A percentile compares a stretch with the other conserved stretches of the same genome.
These are phyloP conservation scores for Nineta flava DNA, from an alignment of 2,888 invertebrate species.

Conservation along the genomic window DNA sequence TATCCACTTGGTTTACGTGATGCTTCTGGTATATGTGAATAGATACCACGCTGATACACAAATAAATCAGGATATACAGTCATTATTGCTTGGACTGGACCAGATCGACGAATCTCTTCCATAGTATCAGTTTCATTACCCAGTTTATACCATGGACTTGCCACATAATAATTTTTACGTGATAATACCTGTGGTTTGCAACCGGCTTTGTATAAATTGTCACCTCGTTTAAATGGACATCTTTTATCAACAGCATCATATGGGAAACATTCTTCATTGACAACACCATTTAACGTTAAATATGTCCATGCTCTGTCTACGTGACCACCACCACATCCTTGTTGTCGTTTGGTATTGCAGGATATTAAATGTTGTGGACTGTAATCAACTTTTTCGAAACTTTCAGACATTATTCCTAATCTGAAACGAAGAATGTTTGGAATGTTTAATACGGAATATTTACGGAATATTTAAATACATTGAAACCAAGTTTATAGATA, in stretches of 20 bases:
- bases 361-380: conserved; percentile 78
- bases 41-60: conserved; percentile 73
- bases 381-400: conserved; percentile 50
- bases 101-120: conserved; percentile 78
- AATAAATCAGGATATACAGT: conserved; percentile 86
- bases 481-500: too few species aligned
- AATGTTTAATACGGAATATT: too few species aligned
- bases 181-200: conserved; percentile 34
- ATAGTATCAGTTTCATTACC: conserved; percentile 71
- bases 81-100: conserved; percentile 90
- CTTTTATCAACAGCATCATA: conserved; percentile 45
- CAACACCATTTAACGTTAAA: conserved; percentile 59
- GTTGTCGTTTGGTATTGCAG: conserved; percentile 62
- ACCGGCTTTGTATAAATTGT: conserved; percentile 33
- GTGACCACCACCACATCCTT: conserved; percentile 76
- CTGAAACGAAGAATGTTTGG: conserved; percentile 27
- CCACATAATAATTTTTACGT: conserved; percentile 47
- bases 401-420: conserved; percentile 72
- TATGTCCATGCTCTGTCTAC: conserved; percentile 87
- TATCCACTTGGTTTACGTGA: conserved; percentile 46
- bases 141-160: conserved; percentile 61
- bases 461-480: too few species aligned
- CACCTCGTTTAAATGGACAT: conserved; percentile 42
- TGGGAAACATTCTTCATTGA: conserved; percentile 74
- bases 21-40: conserved; percentile 43